These are phyloP conservation scores for Chaetogeoica ovagalla DNA, from an alignment of 2,888 invertebrate genomes.

Conservation along the genomic window DNA sequence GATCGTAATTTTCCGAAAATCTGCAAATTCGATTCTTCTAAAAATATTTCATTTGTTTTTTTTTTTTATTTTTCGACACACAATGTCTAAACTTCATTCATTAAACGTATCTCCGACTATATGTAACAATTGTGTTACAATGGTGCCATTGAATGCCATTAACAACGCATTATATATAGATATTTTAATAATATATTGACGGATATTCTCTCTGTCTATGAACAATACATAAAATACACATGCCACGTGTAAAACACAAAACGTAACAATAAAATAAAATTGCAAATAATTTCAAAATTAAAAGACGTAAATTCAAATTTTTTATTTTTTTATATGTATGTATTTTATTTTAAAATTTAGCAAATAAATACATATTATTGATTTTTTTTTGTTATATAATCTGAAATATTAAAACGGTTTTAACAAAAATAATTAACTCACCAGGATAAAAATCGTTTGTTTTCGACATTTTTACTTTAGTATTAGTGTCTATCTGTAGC, in stretches of 20 bases:
- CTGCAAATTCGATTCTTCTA: not conserved
- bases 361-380: no score
- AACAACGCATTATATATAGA: not conserved
- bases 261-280: not conserved
- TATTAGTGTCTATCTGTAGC: conserved; percentile 95
- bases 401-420: not conserved
- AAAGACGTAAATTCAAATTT: no score
- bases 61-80: not conserved
- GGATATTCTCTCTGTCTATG: not conserved
- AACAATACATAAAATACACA: not conserved
- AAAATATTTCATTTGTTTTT: no score
- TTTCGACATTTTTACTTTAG: conserved; percentile 98
- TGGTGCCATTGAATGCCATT: not conserved
- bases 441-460: conserved; percentile 99
- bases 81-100: not conserved
- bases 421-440: conserved; percentile 61
- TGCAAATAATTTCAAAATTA: not conserved
- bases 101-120: not conserved
- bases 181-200: no score
- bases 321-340: no score
- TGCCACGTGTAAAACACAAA: not conserved
- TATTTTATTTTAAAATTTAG: no score
- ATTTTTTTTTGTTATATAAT: not conserved
- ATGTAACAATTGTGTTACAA: not conserved
- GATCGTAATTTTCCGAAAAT: not conserved